These are phyloP conservation scores for Antheraea assamensis DNA, from an alignment of 2,888 invertebrate species.

Conservation along the genomic window DNA sequence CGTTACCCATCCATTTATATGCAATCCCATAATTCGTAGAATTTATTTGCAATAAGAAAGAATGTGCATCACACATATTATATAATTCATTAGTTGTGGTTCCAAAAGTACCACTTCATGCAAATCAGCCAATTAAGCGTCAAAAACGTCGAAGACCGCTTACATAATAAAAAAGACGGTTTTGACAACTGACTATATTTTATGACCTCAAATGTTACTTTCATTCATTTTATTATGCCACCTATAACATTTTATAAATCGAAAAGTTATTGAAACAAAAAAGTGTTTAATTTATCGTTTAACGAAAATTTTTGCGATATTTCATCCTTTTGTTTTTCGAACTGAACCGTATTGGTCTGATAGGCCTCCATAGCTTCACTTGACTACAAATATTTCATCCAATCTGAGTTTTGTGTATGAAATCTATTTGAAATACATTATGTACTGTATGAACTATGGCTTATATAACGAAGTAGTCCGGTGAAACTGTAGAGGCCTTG, in stretches of 20 bases:
- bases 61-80: conserved; percentile 35
- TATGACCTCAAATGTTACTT: conserved; percentile 32
- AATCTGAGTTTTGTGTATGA: neutral
- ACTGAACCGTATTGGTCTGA: too few species aligned
- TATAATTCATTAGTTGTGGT: conserved; percentile 36
- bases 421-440: conserved; percentile 15
- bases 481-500: too few species aligned
- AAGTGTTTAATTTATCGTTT: conserved; percentile 14
- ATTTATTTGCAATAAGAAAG: conserved; percentile 28
- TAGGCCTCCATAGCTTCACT: too few species aligned
- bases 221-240: conserved; percentile 18
- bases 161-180: conserved; percentile 41
- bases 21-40: conserved; percentile 29
- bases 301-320: conserved; percentile 3
- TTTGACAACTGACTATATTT: conserved; percentile 34
- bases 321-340: too few species aligned
- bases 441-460: neutral
- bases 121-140: conserved; percentile 47
- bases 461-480: too few species aligned
- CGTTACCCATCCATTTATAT: too few species aligned
- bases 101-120: conserved; percentile 48
- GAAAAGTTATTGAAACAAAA: conserved; percentile 14
- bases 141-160: conserved; percentile 48
- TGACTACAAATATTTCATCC: too few species aligned
- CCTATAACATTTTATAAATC: neutral